These are phyloP conservation scores for Chlorops oryzae DNA, from an alignment of 1,140 invertebrate species.

Conservation along the genomic window DNA sequence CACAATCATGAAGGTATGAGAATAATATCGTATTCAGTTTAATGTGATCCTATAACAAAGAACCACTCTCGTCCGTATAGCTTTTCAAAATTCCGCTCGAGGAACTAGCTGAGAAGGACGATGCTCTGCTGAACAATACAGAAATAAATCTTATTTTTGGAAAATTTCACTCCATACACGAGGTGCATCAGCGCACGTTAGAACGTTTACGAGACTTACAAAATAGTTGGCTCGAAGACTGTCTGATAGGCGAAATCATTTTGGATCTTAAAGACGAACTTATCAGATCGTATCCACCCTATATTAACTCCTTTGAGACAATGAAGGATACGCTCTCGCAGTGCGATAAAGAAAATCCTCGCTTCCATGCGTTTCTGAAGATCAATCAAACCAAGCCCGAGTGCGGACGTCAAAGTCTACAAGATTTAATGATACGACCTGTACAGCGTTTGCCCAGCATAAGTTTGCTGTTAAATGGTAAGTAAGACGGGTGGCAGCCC, in stretches of 20 bases:
- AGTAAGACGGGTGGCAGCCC: conserved; percentile 46
- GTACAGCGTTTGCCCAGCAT: conserved; percentile 95
- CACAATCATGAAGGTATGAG: conserved; percentile 80
- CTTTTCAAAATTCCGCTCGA: conserved; percentile 91
- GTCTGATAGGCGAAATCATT: conserved; percentile 80
- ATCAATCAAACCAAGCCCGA: conserved; percentile 87
- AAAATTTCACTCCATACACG: conserved; percentile 88
- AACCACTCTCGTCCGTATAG: conserved; percentile 52
- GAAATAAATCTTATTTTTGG: conserved; percentile 96
- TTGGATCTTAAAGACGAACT: conserved; percentile 75
- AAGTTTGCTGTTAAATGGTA: conserved; percentile 86
- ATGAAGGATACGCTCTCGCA: conserved; percentile 86
- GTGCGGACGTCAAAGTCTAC: conserved; percentile 88
- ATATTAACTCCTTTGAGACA: conserved; percentile 96
- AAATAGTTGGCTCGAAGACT: conserved; percentile 73
- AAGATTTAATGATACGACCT: conserved; percentile 91
- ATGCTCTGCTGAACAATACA: conserved; percentile 77
- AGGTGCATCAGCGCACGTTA: conserved; percentile 79
- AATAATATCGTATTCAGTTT: background rate
- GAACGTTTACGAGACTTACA: conserved; percentile 53
- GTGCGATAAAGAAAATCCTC: conserved; percentile 85
- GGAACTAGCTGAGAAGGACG: conserved; percentile 67
- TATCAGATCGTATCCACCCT: conserved; percentile 91
- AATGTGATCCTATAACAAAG: background rate
- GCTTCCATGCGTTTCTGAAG: conserved; percentile 97